phyloP scores from a whole-genome alignment of 2,113 vertebrate species.

The Petrocephalus zakoni region DNA sequence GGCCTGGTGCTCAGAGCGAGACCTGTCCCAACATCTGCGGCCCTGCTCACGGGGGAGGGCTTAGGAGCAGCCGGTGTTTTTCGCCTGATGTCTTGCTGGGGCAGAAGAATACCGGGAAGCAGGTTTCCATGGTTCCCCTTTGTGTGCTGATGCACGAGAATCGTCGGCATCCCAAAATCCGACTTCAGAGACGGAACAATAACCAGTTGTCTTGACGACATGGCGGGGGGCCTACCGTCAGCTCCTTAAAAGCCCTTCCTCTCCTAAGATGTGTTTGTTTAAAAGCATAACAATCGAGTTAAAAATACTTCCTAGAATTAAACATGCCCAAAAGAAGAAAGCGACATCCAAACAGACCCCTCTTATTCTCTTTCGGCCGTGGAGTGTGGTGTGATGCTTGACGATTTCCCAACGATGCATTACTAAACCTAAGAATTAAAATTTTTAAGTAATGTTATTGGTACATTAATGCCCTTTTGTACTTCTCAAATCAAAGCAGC shows the following conservation, averaged over 20 bases:
- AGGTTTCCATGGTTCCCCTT: neutral
- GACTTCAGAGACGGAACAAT: neutral
- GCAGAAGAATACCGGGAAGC: constrained; percentile 56
- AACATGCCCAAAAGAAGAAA: neutral
- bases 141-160: neutral
- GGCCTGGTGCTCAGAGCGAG: neutral
- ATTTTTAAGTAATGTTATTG: neutral
- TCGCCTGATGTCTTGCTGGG: constrained; percentile 43
- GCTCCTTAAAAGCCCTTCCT: constrained; percentile 18
- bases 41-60: neutral
- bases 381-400: neutral
- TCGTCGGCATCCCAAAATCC: neutral
- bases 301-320: constrained; percentile 6
- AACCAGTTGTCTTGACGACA: neutral
- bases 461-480: neutral
- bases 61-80: constrained; percentile 42
- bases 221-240: neutral
- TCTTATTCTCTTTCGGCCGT: neutral
- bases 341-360: neutral
- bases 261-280: neutral
- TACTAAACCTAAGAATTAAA: neutral
- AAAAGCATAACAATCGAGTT: neutral
- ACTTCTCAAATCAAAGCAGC: neutral
- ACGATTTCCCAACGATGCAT: neutral
- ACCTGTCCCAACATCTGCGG: neutral